Base-by-base conservation (phyloP, 2,888 invertebrate genomes). In the Drosophila yooni region DNA sequence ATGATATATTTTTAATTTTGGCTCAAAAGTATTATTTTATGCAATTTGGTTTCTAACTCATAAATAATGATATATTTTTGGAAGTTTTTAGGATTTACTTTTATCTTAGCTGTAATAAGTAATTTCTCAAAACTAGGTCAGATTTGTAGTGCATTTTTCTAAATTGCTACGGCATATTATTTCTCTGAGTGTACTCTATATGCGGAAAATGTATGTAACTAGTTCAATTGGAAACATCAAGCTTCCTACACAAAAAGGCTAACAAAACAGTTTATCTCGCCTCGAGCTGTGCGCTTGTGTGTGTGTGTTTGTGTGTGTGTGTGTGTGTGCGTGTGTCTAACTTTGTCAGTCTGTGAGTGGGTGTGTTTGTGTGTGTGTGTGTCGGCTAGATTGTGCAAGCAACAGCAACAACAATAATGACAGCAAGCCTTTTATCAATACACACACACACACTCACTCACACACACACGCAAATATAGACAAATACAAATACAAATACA, bases 181-280 rank as follows among this genome's bases (percentile, higher is more conserved):
- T 56, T 56, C n/a, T 38, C 27, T n/a, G 27, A 56, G 56, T 56
- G 56, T 56, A 38, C 27, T n/a, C 13, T 51, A 43, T 61, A 33
- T 70, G 57, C 63, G 72, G 60, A 65, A 54, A 67, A 75, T 68
- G 60, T 56, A 70, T 77, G 79, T 77, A 88, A 86, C 89, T 89
- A 86, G 89, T 87, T 86, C 89, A 86, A 89, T 89, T 89, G 89
- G 89, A 89, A 86, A 84, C 67, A 79, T 87, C 76, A 73, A 84
- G 84, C 54, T 89, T 82, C 77, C 76, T 81, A 74, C 73, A 83
- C 86, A 84, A 79, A 79, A 72, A 59, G 69, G 59, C 63, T 77
- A 88, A 74, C 80, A 74, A 68, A 81, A 72, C 60, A 69, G 64
- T 69, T 81, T 88, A 83, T 86, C 86, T 74, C 52, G 43, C 74